Conservation (phyloP, 2,888 invertebrate species). For the Nemotelus pantherinus region DNA sequence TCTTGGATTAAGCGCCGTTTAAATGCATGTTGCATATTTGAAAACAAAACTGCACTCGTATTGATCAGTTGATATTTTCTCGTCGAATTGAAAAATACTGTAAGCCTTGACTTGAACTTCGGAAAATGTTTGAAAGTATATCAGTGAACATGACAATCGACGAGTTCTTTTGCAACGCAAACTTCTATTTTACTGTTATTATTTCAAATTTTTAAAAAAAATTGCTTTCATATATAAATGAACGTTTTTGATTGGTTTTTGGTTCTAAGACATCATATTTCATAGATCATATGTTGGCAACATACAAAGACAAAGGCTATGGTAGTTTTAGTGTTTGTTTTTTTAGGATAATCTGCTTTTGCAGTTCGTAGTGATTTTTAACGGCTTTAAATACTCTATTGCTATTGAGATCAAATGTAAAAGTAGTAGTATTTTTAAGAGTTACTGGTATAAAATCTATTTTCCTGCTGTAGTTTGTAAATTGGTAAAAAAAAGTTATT, state of each 20-base stretch:
- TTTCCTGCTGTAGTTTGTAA: conserved; percentile 20
- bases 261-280: conserved; percentile 12
- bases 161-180: too few species aligned
- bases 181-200: conserved; percentile 45
- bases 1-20: too few species aligned
- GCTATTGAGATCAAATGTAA: conserved; percentile 41
- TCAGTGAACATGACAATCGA: too few species aligned
- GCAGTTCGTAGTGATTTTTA: too few species aligned
- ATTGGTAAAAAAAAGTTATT: conserved; percentile 21
- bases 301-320: conserved; percentile 21
- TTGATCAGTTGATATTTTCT: too few species aligned
- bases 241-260: conserved; percentile 65
- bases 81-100: too few species aligned
- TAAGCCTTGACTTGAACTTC: too few species aligned
- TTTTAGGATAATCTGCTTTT: neutral
- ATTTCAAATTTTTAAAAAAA: conserved; percentile 44
- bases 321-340: conserved; percentile 22
- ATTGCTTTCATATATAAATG: conserved; percentile 47
- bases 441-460: conserved; percentile 5
- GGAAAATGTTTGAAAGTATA: too few species aligned
- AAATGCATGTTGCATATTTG: too few species aligned
- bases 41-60: too few species aligned
- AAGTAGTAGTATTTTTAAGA: conserved; percentile 28
- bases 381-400: conserved; percentile 30
- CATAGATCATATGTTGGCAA: neutral